A percentile compares a stretch with the other conserved stretches of the same genome.
phyloP scores from a whole-genome alignment of 2,888 invertebrate genomes.

The Cyaniris semiargus region DNA sequence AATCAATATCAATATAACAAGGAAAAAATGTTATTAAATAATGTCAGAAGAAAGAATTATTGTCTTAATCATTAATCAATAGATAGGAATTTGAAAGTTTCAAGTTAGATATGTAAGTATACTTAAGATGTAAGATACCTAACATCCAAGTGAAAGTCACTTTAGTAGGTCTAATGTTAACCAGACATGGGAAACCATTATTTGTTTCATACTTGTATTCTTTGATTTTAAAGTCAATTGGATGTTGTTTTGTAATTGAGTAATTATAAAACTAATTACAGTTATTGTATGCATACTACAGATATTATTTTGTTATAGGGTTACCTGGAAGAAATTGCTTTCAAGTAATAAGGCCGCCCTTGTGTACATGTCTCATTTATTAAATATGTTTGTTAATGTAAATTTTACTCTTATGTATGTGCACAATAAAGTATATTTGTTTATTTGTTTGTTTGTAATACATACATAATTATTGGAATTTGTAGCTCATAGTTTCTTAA shows the following conservation, averaged over 20 bases:
- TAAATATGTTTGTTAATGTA: too few species aligned
- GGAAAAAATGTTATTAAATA: neutral
- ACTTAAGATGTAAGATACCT: neutral
- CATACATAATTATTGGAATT: too few species aligned
- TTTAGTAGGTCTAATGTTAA: neutral
- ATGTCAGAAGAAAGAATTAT: neutral
- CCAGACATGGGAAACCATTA: neutral
- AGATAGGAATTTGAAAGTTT: slow-evolving; percentile 3
- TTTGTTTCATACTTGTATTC: neutral
- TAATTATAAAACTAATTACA: neutral
- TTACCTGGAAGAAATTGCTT: too few species aligned
- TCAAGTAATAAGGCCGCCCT: too few species aligned
- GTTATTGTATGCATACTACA: neutral
- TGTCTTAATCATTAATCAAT: neutral
- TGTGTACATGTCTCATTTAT: too few species aligned
- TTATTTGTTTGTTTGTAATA: too few species aligned
- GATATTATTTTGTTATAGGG: too few species aligned
- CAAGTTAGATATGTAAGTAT: neutral
- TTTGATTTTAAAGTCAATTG: neutral
- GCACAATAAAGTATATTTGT: too few species aligned
- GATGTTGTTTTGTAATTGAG: neutral
- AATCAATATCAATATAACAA: neutral
- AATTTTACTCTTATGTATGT: too few species aligned
- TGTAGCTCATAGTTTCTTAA: neutral
- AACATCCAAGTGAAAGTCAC: slow-evolving; percentile 25